Evolutionary conservation across 1,140 invertebrate genomes (phyloP), one percentile per base, ranked within the genome.

Genomic region (Panagrolaimus sp.): DNA sequence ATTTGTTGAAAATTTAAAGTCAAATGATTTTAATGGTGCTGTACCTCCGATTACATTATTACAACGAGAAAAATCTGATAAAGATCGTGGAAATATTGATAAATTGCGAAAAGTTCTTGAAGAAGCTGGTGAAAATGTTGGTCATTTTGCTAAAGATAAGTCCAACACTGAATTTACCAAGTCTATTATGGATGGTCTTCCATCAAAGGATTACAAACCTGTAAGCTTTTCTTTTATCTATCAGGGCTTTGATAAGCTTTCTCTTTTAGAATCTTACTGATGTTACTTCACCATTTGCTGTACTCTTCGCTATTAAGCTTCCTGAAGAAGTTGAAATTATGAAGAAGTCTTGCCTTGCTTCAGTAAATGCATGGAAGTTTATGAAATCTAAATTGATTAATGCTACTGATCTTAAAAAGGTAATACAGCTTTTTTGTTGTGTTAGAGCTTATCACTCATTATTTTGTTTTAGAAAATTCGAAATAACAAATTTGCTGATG

Each of bases 341-440:
- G 53, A 96, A 93, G 84, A 95, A 93, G 86, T 93, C 96, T 0
- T 92, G 90, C 77, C 85, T 91, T 76, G 91, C 94, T 7, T 92
- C 93, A 31, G 90, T 91, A 61, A 94, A 98, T 86, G 88, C 98
- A 5, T 99, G 95, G 83, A 91, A 89, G 31, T 96, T 94, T 85
- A 87, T 98, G 8, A 93, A 93, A 84, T 92, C 96, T 85, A 92
- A 98, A 85, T 92, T 99, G 67, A 96, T 98, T 89, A 93, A 96
- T 83, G 93, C 98, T 75, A 95, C 98, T 81, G 96, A 98, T 87
- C 90, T 91, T 8, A 95, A 98, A 81, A 88, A 87, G 83, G 91
- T 92, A 85, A n/a, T 20, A 62, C 9, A 38, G n/a, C n/a, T n/a
- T n/a, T n/a, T n/a, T n/a, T n/a, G n/a, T n/a, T n/a, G n/a, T n/a